These are phyloP conservation scores for Lampris megalopsis DNA, from an alignment of 2,113 vertebrate species.

Conservation along the genomic window DNA sequence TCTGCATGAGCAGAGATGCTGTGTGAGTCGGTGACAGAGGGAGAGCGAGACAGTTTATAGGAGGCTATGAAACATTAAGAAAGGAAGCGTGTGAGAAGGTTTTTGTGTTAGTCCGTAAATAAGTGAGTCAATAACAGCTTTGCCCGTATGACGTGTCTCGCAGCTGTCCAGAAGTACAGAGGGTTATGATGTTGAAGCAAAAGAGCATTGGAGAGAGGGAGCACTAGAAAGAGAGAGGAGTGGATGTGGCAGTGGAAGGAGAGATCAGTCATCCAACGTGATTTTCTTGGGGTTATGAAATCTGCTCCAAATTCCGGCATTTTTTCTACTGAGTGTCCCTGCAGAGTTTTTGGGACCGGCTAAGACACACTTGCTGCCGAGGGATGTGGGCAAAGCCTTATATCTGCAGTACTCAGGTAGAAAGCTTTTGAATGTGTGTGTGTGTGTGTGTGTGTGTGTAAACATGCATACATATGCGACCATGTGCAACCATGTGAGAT, in stretches of 20 bases:
- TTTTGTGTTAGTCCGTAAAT: neutral
- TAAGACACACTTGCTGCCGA: conserved; percentile 17
- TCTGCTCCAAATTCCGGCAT: conserved; percentile 25
- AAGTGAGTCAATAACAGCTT: conserved; percentile 37
- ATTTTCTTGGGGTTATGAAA: conserved; percentile 56
- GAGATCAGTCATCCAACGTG: conserved; percentile 45
- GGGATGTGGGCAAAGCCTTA: conserved; percentile 6
- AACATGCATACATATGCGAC: neutral
- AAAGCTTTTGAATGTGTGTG: neutral
- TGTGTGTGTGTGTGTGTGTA: neutral
- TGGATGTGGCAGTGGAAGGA: conserved; percentile 33
- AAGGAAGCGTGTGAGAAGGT: neutral
- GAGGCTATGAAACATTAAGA: neutral
- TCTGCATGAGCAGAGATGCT: neutral
- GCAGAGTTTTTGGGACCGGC: conserved; percentile 16
- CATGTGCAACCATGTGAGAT: neutral
- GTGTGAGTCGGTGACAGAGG: conserved; percentile 13
- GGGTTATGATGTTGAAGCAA: neutral
- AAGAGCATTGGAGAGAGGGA: conserved; percentile 19
- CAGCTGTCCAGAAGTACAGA: conserved; percentile 26
- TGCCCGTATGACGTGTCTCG: conserved; percentile 29
- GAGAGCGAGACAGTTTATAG: neutral
- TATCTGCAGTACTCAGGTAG: conserved; percentile 9
- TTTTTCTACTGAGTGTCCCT: conserved; percentile 29
- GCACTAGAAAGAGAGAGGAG: neutral